These are phyloP conservation scores for Rhaphigaster nebulosa DNA, from an alignment of 2,888 invertebrate species.

Conservation along the genomic window DNA sequence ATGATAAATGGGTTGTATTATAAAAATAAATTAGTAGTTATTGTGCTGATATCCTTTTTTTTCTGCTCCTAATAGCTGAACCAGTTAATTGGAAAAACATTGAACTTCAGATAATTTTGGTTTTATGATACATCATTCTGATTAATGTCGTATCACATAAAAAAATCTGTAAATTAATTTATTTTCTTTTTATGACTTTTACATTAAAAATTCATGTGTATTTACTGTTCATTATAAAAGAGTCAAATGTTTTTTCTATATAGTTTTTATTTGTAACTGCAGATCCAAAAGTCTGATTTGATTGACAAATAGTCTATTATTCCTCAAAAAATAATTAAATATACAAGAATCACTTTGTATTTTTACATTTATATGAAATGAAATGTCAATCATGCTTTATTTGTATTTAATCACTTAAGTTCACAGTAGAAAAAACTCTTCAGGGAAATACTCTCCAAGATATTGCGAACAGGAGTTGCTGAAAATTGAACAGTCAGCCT, in stretches of 20 bases:
- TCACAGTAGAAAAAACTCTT: conserved; percentile 31
- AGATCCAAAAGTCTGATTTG: background rate
- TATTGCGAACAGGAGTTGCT: conserved; percentile 5
- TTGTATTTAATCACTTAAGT: conserved; percentile 37
- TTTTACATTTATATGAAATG: conserved; percentile 7
- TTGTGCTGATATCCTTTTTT: background rate
- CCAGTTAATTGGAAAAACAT: too few species aligned
- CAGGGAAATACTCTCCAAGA: conserved; percentile 29
- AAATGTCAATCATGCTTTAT: background rate
- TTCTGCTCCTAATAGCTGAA: background rate
- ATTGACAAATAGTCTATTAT: background rate
- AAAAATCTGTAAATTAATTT: too few species aligned
- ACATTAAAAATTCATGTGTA: background rate
- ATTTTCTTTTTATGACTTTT: too few species aligned
- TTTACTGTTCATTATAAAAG: background rate
- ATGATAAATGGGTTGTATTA: too few species aligned
- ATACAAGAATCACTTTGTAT: background rate
- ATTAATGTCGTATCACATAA: too few species aligned
- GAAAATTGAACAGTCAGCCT: conserved; percentile 39
- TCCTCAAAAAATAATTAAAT: conserved; percentile 17
- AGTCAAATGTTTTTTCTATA: background rate
- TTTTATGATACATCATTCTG: too few species aligned
- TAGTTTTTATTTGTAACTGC: background rate
- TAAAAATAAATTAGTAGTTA: too few species aligned
- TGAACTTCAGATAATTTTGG: too few species aligned